Evolutionary conservation across 2,888 invertebrate genomes (phyloP).

Genomic region (Mythimna lalbum): DNA sequence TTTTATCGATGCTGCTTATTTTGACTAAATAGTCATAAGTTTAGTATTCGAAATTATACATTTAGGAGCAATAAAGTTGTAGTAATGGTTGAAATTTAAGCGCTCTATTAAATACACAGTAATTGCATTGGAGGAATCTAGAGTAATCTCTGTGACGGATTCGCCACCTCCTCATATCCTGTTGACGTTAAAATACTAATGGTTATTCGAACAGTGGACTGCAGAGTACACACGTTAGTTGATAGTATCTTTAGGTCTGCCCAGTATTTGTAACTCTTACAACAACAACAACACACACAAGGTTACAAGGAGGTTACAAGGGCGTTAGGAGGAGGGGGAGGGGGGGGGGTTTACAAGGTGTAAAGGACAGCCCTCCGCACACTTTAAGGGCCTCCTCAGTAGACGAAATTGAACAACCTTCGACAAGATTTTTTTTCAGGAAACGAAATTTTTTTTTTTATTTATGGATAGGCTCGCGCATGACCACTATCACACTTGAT

Average conservation of each 20-base stretch:
- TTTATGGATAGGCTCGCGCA: too few relatives aligned
- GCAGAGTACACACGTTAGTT: background rate
- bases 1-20: slow-evolving; percentile 56
- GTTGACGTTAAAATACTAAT: slow-evolving; percentile 21
- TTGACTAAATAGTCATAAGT: slow-evolving; percentile 59
- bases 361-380: too few relatives aligned
- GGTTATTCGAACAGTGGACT: background rate
- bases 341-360: too few relatives aligned
- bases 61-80: slow-evolving; percentile 20
- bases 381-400: too few relatives aligned
- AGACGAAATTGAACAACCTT: too few relatives aligned
- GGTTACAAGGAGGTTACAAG: too few relatives aligned
- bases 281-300: too few relatives aligned
- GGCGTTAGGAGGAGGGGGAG: too few relatives aligned
- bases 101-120: slow-evolving; percentile 6
- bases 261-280: background rate
- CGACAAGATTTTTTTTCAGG: too few relatives aligned
- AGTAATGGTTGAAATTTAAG: slow-evolving; percentile 19
- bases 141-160: slow-evolving; percentile 11
- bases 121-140: slow-evolving; percentile 3
- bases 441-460: too few relatives aligned
- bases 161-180: slow-evolving; percentile 13
- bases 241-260: background rate
- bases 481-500: too few relatives aligned
- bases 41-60: slow-evolving; percentile 11